These are phyloP conservation scores for Portevinia maculata DNA, from an alignment of 2,888 invertebrate genomes.

Conservation along the genomic window DNA sequence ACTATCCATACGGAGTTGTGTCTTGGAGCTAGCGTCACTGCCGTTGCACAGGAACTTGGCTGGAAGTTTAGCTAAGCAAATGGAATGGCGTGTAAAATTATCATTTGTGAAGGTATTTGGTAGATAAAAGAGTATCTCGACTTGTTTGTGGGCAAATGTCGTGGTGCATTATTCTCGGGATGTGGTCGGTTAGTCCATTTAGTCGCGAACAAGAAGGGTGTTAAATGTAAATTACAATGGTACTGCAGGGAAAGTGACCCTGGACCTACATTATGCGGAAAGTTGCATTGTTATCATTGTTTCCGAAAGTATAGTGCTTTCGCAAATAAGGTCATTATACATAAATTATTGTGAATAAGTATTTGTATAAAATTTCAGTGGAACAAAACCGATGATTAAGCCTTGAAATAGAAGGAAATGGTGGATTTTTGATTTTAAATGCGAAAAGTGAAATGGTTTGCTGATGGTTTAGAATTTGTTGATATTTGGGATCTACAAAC, in stretches of 20 bases:
- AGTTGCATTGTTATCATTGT: not conserved
- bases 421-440: too few species aligned
- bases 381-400: too few species aligned
- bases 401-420: too few species aligned
- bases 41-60: slow-evolving; percentile 3
- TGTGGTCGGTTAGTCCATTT: not conserved
- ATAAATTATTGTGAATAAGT: too few species aligned
- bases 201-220: not conserved
- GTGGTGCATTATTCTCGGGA: slow-evolving; percentile 17
- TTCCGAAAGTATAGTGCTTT: not conserved
- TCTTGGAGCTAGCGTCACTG: slow-evolving; percentile 13
- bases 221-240: slow-evolving; percentile 1
- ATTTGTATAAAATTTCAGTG: too few species aligned
- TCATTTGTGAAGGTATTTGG: slow-evolving; percentile 62
- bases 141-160: not conserved
- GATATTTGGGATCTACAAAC: too few species aligned
- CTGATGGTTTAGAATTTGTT: too few species aligned
- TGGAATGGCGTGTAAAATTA: slow-evolving; percentile 58
- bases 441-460: too few species aligned
- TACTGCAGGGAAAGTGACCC: slow-evolving; percentile 3
- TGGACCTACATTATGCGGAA: not conserved
- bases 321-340: not conserved
- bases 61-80: slow-evolving; percentile 16
- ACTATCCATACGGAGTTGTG: slow-evolving; percentile 6
- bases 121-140: slow-evolving; percentile 43